These are phyloP conservation scores for Neotoma lepida DNA, from an alignment of 2,113 vertebrate genomes.

Conservation along the genomic window DNA sequence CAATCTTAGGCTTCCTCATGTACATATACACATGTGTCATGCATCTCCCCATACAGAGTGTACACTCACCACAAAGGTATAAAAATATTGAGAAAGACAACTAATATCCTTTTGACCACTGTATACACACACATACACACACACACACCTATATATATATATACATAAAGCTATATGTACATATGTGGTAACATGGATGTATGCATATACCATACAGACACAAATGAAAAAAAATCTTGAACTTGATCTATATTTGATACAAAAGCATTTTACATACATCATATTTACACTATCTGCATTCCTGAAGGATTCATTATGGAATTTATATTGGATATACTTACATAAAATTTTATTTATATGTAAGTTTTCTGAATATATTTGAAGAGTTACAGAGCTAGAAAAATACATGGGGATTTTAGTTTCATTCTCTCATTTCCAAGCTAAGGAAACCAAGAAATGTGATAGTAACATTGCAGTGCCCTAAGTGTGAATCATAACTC, in stretches of 20 bases:
- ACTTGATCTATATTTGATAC: background rate
- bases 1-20: background rate
- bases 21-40: background rate
- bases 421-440: conserved; percentile 5
- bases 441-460: background rate
- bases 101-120: no score
- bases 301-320: background rate
- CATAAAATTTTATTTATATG: background rate
- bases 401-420: background rate
- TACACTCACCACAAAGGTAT: no score
- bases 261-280: background rate
- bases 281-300: background rate
- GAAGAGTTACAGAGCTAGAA: background rate
- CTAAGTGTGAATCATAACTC: background rate
- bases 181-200: no score
- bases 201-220: background rate
- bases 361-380: background rate
- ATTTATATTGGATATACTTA: background rate
- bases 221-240: background rate
- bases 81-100: background rate
- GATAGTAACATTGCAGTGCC: background rate
- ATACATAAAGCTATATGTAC: background rate
- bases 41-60: background rate
- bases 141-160: background rate
- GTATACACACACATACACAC: background rate